Evolutionary conservation across 2,888 invertebrate species (phyloP).

Genomic region (Isoperla grammatica): DNA sequence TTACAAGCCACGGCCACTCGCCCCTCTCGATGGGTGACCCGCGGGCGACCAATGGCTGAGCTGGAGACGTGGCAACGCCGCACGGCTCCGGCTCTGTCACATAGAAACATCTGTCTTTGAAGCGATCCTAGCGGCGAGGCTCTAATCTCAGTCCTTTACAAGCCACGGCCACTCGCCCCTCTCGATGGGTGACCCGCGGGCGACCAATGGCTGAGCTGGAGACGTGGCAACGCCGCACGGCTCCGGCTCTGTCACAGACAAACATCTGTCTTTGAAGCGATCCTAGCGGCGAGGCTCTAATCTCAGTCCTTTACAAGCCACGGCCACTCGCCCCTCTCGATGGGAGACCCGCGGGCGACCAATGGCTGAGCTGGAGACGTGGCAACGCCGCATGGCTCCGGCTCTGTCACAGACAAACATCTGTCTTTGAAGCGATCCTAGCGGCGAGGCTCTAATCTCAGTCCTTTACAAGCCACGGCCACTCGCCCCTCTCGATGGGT

Average conservation of each 20-base stretch:
- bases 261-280: too few species aligned
- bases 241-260: too few species aligned
- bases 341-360: constrained; percentile 39
- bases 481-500: constrained; percentile 44
- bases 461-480: too few species aligned
- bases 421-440: too few species aligned
- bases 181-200: constrained; percentile 39
- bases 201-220: constrained; percentile 37
- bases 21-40: constrained; percentile 40
- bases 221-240: constrained; percentile 21
- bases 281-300: too few species aligned
- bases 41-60: constrained; percentile 36
- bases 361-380: constrained; percentile 34
- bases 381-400: constrained; percentile 23
- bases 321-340: constrained; percentile 45
- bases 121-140: too few species aligned
- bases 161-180: constrained; percentile 48
- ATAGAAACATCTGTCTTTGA: too few species aligned
- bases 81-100: background rate
- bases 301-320: too few species aligned
- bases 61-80: constrained; percentile 22
- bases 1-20: constrained; percentile 65
- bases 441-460: too few species aligned
- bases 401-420: too few species aligned
- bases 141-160: too few species aligned